Evolutionary conservation across 2,797 vertebrate species (phyloP).

Genomic region (Anas flavirostris): DNA sequence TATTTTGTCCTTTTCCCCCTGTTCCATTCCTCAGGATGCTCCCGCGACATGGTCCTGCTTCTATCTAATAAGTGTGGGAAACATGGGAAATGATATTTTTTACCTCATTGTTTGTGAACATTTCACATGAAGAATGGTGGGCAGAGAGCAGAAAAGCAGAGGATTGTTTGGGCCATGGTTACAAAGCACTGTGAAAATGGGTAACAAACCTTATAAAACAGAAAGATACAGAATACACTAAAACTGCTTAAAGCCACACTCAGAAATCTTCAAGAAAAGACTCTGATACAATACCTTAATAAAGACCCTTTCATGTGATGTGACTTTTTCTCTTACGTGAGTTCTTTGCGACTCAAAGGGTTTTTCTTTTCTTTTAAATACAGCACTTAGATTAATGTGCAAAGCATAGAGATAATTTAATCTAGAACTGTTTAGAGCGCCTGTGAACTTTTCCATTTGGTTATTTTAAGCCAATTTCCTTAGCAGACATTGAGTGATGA

Average conservation of each 20-base stretch:
- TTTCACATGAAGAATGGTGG: background rate
- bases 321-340: background rate
- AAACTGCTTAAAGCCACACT: background rate
- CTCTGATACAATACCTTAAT: background rate
- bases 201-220: background rate
- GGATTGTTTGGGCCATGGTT: background rate
- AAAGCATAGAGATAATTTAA: conserved; percentile 21
- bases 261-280: background rate
- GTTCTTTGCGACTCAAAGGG: background rate
- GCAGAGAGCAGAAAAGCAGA: background rate
- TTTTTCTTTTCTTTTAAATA: background rate
- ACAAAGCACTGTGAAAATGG: background rate
- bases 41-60: background rate
- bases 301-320: background rate
- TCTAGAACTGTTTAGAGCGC: background rate
- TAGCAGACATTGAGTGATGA: background rate
- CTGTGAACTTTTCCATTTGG: background rate
- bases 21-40: background rate
- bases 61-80: background rate
- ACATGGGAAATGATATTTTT: background rate
- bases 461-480: conserved; percentile 46
- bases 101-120: background rate
- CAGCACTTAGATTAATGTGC: background rate
- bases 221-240: background rate
- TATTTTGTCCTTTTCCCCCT: background rate